phyloP scores from a whole-genome alignment of 2,888 invertebrate genomes.

The Gasteruption jaculator region DNA sequence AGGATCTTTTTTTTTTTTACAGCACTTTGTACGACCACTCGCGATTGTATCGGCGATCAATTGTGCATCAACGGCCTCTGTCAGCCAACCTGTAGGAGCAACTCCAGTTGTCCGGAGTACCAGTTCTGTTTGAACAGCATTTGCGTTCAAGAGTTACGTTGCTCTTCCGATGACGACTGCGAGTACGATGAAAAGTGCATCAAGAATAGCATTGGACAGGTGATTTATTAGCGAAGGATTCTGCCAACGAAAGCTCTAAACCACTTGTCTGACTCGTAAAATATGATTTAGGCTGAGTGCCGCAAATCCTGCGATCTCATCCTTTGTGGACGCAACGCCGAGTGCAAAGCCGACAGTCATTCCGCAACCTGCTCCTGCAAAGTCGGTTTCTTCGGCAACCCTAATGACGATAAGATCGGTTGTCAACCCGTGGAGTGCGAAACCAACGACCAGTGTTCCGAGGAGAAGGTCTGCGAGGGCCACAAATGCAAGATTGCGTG shows the following conservation, averaged over 20 bases:
- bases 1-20: slow-evolving; percentile 24
- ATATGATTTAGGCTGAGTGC: slow-evolving; percentile 60
- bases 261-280: no score
- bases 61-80: slow-evolving; percentile 83
- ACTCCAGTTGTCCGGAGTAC: slow-evolving; percentile 78
- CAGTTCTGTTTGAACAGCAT: slow-evolving; percentile 81
- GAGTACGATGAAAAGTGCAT: slow-evolving; percentile 68
- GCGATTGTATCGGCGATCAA: slow-evolving; percentile 83
- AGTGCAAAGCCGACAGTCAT: slow-evolving; percentile 72
- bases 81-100: slow-evolving; percentile 75
- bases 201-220: slow-evolving; percentile 65
- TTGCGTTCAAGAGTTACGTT: slow-evolving; percentile 78
- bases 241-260: no score
- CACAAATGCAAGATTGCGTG: slow-evolving; percentile 85
- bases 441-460: slow-evolving; percentile 67
- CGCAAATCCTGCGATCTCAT: slow-evolving; percentile 70
- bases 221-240: slow-evolving; percentile 27
- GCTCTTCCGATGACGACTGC: slow-evolving; percentile 71
- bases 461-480: slow-evolving; percentile 78
- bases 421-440: slow-evolving; percentile 79
- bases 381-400: slow-evolving; percentile 70
- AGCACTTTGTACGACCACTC: slow-evolving; percentile 72
- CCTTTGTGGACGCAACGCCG: slow-evolving; percentile 77
- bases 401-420: slow-evolving; percentile 69
- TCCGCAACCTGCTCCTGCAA: slow-evolving; percentile 74